Evolutionary conservation across 1,140 invertebrate species (phyloP).

Genomic region (Penaeus chinensis): DNA sequence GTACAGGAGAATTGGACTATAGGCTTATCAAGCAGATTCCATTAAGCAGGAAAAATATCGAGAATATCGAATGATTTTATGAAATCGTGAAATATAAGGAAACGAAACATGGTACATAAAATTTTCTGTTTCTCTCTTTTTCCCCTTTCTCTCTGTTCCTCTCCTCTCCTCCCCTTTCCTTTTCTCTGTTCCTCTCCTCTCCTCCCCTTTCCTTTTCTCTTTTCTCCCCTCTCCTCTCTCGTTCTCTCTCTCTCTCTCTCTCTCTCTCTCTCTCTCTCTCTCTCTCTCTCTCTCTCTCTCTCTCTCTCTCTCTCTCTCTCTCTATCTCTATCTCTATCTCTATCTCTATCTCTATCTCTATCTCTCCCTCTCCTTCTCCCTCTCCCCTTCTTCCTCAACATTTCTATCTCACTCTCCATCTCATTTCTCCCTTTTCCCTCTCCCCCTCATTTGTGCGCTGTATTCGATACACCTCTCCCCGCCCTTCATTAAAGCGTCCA

Average conservation of each 20-base stretch:
- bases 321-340: neutral
- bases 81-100: too few species aligned
- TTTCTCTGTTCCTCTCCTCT: neutral
- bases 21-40: too few species aligned
- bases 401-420: neutral
- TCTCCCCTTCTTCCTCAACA: neutral
- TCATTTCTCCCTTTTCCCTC: neutral
- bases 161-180: too few species aligned
- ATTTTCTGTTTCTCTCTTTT: too few species aligned
- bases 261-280: neutral
- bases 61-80: too few species aligned
- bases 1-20: too few species aligned
- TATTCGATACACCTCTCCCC: neutral
- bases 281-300: neutral
- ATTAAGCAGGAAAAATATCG: too few species aligned
- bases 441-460: neutral
- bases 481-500: neutral
- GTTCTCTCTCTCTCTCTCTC: neutral
- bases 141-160: too few species aligned
- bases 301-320: neutral
- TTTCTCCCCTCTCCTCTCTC: neutral
- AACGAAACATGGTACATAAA: too few species aligned
- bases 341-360: neutral
- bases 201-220: neutral
- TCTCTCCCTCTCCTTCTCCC: neutral